phyloP scores from a whole-genome alignment of 64 coral and sea anemone genomes.

The Trachythela sp. region DNA sequence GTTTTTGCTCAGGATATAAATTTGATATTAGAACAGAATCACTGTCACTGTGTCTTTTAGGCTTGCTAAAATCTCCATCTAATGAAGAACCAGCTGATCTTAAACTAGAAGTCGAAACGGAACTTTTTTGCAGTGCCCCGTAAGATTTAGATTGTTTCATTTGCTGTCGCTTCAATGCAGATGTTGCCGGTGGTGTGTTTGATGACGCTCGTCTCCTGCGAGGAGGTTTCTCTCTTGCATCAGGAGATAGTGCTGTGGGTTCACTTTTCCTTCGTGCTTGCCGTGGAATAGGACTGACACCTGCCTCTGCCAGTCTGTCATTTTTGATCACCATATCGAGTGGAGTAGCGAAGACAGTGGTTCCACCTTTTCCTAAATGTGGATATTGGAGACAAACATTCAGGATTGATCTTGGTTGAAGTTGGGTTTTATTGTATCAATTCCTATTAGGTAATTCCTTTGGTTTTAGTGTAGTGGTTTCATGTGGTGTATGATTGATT shows the following conservation, averaged over 20 bases:
- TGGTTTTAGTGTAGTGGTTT: too few species aligned
- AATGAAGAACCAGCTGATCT: neutral
- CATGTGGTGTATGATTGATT: too few species aligned
- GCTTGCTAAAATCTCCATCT: neutral
- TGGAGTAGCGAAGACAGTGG: constrained; percentile 1
- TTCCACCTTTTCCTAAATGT: neutral
- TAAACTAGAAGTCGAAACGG: neutral
- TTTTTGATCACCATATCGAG: neutral
- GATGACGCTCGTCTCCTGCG: neutral
- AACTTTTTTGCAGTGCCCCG: neutral
- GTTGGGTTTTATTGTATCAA: too few species aligned
- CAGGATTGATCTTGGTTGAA: neutral
- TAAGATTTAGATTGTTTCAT: neutral
- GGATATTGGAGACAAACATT: neutral
- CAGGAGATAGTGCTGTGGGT: neutral
- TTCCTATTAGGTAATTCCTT: too few species aligned
- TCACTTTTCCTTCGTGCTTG: neutral
- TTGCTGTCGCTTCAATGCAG: neutral
- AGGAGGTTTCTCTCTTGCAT: neutral
- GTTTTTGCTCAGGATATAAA: neutral
- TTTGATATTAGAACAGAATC: constrained; percentile 7
- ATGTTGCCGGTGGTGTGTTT: neutral
- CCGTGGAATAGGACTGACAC: neutral
- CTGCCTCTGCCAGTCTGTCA: neutral
- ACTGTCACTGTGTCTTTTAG: constrained; percentile 14